Evolutionary conservation across 2,797 vertebrate genomes (phyloP).

Genomic region (Cebuella pygmaea): DNA sequence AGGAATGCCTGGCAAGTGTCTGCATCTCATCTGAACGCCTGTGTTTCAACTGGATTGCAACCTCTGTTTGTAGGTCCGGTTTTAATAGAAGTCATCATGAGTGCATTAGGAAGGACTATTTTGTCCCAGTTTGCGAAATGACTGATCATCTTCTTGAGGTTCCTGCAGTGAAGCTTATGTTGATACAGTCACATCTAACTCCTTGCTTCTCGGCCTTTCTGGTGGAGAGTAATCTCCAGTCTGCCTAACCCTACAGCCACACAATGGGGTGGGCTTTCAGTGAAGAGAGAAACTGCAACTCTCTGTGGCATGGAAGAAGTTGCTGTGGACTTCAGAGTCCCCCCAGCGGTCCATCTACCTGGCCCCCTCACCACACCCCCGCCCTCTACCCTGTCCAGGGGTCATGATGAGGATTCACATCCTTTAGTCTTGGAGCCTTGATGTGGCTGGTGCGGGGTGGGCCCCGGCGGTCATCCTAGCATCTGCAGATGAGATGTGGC

Average conservation of each 20-base stretch:
- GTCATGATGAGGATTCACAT: background rate
- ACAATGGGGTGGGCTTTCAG: too few relatives aligned
- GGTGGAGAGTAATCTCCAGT: accelerated
- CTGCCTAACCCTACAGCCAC: background rate
- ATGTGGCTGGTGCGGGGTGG: accelerated
- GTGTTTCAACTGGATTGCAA: accelerated
- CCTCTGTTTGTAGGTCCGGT: accelerated
- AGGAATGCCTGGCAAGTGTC: accelerated
- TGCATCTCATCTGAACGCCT: accelerated
- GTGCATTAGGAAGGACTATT: background rate
- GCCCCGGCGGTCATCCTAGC: accelerated
- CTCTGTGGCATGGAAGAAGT: accelerated
- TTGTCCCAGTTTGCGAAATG: accelerated
- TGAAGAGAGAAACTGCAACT: background rate
- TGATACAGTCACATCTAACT: accelerated
- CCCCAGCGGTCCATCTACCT: accelerated
- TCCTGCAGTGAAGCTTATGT: accelerated
- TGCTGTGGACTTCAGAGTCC: background rate
- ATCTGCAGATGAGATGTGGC: background rate
- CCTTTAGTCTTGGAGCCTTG: background rate
- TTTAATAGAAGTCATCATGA: accelerated
- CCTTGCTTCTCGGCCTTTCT: background rate
- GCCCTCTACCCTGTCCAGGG: too few relatives aligned
- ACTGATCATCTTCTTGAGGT: accelerated
- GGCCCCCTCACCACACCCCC: background rate